Percentiles rank a stretch among this genome's conserved stretches.
Conservation (phyloP, 2,888 invertebrate species). For the Bombylius discolor region DNA sequence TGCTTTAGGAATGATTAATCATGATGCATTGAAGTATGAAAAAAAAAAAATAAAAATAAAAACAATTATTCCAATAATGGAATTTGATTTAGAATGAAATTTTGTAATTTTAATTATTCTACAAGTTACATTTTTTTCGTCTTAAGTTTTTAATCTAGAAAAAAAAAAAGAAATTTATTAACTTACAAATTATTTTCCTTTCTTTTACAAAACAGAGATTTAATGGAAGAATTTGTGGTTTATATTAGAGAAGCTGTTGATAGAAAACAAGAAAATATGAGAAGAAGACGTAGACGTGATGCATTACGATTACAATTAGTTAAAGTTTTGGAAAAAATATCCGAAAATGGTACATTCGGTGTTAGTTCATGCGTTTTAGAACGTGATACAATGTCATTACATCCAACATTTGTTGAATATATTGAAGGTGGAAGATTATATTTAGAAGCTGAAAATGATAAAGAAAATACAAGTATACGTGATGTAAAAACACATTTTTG, state of each 20-base stretch:
- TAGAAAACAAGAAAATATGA: constrained; percentile 92
- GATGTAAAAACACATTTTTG: constrained; percentile 91
- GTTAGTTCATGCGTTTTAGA: constrained; percentile 72
- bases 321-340: constrained; percentile 80
- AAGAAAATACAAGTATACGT: constrained; percentile 73
- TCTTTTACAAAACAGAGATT: constrained; percentile 50
- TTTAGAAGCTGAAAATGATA: constrained; percentile 86
- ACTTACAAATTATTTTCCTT: neutral
- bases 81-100: too few species aligned
- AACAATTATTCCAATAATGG: too few species aligned
- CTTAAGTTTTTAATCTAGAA: too few species aligned
- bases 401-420: constrained; percentile 82
- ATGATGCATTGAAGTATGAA: constrained; percentile 80
- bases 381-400: constrained; percentile 66
- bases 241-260: constrained; percentile 93
- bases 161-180: neutral
- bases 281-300: constrained; percentile 79
- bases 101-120: too few species aligned
- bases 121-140: too few species aligned
- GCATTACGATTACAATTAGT: constrained; percentile 83
- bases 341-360: constrained; percentile 81
- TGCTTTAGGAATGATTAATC: constrained; percentile 90
- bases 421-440: constrained; percentile 86
- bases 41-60: too few species aligned
- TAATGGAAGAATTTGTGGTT: constrained; percentile 88